These are phyloP conservation scores for Crocallis elinguaria DNA, from an alignment of 2,888 invertebrate genomes.

Conservation along the genomic window DNA sequence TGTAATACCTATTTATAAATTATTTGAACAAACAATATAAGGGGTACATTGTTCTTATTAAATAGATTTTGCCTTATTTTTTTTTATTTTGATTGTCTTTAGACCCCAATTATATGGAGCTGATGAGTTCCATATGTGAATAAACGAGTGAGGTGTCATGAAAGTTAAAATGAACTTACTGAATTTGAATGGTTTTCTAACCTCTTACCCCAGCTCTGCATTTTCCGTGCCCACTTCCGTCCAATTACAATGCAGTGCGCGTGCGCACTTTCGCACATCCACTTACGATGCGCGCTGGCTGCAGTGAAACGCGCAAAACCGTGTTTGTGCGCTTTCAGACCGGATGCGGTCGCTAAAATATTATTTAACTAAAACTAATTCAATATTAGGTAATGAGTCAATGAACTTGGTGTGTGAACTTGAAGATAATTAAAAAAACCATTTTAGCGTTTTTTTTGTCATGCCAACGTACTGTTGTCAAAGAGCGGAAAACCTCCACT, in stretches of 20 bases:
- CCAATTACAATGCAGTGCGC: conserved; percentile 56
- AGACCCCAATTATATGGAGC: not conserved
- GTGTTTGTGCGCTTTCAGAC: conserved; percentile 64
- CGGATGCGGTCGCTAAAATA: conserved; percentile 60
- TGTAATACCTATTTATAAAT: conserved; percentile 7
- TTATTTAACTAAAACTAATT: conserved; percentile 19
- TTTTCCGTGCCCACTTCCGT: conserved; percentile 44
- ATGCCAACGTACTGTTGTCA: too few species aligned
- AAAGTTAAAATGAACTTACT: not conserved
- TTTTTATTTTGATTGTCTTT: not conserved
- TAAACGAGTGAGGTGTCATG: too few species aligned
- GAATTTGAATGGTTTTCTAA: not conserved
- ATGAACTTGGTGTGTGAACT: too few species aligned
- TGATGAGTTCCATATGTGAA: not conserved
- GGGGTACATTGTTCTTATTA: too few species aligned
- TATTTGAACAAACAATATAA: too few species aligned
- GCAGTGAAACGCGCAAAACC: conserved; percentile 65
- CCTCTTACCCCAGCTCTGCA: conserved; percentile 1
- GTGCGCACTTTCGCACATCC: conserved; percentile 64
- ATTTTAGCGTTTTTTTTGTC: too few species aligned
- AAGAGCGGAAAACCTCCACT: too few species aligned
- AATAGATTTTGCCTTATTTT: not conserved
- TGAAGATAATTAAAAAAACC: too few species aligned
- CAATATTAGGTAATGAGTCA: conserved; percentile 26
- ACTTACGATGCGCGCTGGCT: conserved; percentile 58